Conservation (phyloP, 2,888 invertebrate species). For the Amblyteles armatorius region DNA sequence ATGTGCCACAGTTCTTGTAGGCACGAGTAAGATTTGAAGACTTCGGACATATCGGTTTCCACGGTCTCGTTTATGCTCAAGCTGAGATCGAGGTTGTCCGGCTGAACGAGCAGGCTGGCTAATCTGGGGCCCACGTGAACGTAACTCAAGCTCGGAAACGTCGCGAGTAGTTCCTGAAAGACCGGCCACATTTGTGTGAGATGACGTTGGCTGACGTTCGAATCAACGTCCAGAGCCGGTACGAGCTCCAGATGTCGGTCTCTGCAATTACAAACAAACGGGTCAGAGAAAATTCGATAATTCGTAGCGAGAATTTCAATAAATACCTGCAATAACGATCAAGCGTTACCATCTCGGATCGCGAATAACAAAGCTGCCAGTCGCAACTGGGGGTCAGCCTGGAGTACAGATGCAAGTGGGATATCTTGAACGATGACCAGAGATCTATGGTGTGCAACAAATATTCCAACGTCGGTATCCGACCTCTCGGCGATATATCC, state of each 20-base stretch:
- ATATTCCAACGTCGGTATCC: slow-evolving; percentile 86
- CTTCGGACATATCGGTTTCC: slow-evolving; percentile 83
- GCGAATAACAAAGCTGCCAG: slow-evolving; percentile 85
- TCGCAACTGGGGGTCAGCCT: slow-evolving; percentile 84
- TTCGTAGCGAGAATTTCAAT: slow-evolving; percentile 11
- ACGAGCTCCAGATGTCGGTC: slow-evolving; percentile 86
- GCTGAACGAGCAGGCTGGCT: slow-evolving; percentile 86
- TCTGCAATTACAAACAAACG: slow-evolving; percentile 70
- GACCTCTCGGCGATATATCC: slow-evolving; percentile 86
- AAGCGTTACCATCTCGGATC: slow-evolving; percentile 86
- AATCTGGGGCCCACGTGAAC: slow-evolving; percentile 87
- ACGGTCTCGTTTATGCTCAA: slow-evolving; percentile 82
- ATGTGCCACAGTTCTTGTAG: slow-evolving; percentile 85
- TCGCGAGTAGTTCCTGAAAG: slow-evolving; percentile 86
- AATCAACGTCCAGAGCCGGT: slow-evolving; percentile 86
- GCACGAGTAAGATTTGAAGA: slow-evolving; percentile 82
- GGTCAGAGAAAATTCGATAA: slow-evolving; percentile 6
- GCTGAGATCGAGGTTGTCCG: slow-evolving; percentile 81
- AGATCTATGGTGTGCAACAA: slow-evolving; percentile 85
- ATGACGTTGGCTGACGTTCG: slow-evolving; percentile 85
- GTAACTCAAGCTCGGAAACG: slow-evolving; percentile 86
- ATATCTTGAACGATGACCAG: slow-evolving; percentile 86
- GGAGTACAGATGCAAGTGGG: slow-evolving; percentile 85
- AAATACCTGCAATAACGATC: slow-evolving; percentile 85
- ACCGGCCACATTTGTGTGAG: slow-evolving; percentile 85